Percentiles rank a stretch among this genome's conserved stretches.
phyloP scores from a whole-genome alignment of 2,888 invertebrate genomes.

The Drosophila seclusa region DNA sequence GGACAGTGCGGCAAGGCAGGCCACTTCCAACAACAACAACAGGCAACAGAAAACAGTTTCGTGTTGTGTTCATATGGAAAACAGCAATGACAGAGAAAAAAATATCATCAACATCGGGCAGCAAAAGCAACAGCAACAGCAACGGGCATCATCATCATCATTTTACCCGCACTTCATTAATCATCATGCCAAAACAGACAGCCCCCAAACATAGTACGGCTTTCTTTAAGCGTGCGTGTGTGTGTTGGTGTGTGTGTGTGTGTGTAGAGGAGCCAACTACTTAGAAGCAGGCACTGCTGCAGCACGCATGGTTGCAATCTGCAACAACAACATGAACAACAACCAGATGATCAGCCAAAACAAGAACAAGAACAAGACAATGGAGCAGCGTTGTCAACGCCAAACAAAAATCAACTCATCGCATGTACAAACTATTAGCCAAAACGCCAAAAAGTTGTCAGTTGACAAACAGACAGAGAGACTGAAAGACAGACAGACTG shows the following conservation, averaged over 20 bases:
- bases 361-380: conserved; percentile 47
- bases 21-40: conserved; percentile 29
- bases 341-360: conserved; percentile 29
- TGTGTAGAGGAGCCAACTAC: conserved; percentile 34
- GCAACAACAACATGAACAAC: conserved; percentile 17
- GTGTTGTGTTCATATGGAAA: conserved; percentile 57
- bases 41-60: conserved; percentile 33
- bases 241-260: conserved; percentile 12
- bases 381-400: conserved; percentile 63
- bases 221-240: conserved; percentile 2
- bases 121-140: conserved; percentile 22
- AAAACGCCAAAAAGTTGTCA: conserved; percentile 72
- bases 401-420: conserved; percentile 66
- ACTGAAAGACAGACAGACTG: not conserved
- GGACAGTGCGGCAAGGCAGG: conserved; percentile 42
- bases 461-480: conserved; percentile 4
- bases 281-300: conserved; percentile 38
- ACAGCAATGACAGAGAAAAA: conserved; percentile 13
- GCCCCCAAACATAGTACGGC: conserved; percentile 43
- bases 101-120: conserved; percentile 5
- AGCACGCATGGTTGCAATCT: conserved; percentile 57
- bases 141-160: conserved; percentile 42
- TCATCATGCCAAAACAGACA: conserved; percentile 83
- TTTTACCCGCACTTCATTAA: conserved; percentile 84
- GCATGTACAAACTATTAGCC: conserved; percentile 77